Percentiles rank a stretch among this genome's conserved stretches.
Evolutionary conservation across 2,888 invertebrate species (phyloP).

Genomic region (Epistrophella euchroma): DNA sequence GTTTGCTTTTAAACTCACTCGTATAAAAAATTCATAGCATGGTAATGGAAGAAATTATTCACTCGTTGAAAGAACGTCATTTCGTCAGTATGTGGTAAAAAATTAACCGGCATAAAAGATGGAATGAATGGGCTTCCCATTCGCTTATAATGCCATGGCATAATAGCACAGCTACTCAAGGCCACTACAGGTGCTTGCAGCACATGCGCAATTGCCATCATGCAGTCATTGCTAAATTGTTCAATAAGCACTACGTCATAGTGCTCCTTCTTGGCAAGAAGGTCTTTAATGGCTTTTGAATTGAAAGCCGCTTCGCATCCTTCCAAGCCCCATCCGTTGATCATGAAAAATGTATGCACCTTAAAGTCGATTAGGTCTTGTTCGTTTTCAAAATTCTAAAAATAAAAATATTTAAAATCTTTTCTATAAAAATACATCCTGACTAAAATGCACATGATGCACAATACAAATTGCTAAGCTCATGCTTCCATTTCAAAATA

Average conservation of each 20-base stretch:
- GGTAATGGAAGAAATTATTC: conserved; percentile 82
- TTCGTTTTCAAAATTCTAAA: conserved; percentile 60
- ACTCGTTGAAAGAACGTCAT: conserved; percentile 83
- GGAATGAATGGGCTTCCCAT: conserved; percentile 86
- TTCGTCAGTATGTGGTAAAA: conserved; percentile 83
- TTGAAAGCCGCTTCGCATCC: conserved; percentile 79
- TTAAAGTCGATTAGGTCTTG: conserved; percentile 77
- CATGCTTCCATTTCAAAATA: not conserved
- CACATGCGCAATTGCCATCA: conserved; percentile 87
- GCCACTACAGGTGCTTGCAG: conserved; percentile 86
- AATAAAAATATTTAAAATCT: conserved; percentile 29
- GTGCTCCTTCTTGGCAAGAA: conserved; percentile 82
- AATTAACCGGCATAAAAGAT: conserved; percentile 85
- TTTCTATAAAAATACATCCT: not conserved
- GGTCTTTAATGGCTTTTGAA: conserved; percentile 78
- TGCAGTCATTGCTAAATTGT: conserved; percentile 89
- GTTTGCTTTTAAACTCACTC: conserved; percentile 73
- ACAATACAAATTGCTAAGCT: not conserved
- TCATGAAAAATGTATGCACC: conserved; percentile 79
- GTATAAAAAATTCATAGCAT: conserved; percentile 78
- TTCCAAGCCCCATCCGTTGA: conserved; percentile 79
- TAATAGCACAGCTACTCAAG: conserved; percentile 85
- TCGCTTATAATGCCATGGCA: conserved; percentile 86
- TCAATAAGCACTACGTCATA: conserved; percentile 89
- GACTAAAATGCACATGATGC: not conserved